Evolutionary conservation across 2,113 vertebrate genomes (phyloP).

Genomic region (Oplegnathus fasciatus): DNA sequence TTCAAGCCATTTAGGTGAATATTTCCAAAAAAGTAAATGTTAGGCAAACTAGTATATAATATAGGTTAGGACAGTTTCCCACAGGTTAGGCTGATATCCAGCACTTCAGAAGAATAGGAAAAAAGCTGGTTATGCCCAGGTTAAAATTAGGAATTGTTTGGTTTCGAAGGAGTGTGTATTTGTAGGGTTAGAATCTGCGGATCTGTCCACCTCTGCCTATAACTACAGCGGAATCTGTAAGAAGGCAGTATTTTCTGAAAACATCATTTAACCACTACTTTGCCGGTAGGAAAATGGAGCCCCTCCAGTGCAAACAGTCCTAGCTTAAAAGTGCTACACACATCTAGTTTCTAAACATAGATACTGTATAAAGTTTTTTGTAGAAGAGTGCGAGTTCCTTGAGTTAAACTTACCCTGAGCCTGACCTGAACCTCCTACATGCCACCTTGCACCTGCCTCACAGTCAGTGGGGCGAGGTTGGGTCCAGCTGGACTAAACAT

Average conservation of each 20-base stretch:
- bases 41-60: not conserved
- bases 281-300: not conserved
- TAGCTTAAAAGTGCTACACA: not conserved
- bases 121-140: not conserved
- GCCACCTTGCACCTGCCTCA: conserved; percentile 36
- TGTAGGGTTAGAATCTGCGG: not conserved
- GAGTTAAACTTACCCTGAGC: not conserved
- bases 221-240: not conserved
- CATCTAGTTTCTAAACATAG: not conserved
- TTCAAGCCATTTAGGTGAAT: conserved; percentile 31
- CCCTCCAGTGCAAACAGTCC: not conserved
- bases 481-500: conserved; percentile 40
- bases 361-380: not conserved
- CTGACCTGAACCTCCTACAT: not conserved
- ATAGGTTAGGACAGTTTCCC: not conserved
- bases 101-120: not conserved
- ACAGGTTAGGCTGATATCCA: not conserved
- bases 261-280: not conserved
- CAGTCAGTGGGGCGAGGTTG: not conserved
- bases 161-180: not conserved
- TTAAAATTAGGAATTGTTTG: not conserved
- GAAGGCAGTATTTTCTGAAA: not conserved
- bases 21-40: conserved; percentile 16
- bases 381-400: not conserved
- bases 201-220: not conserved